Conservation (phyloP, 1,140 invertebrate species). For the Drosophila pseudoananassae region DNA sequence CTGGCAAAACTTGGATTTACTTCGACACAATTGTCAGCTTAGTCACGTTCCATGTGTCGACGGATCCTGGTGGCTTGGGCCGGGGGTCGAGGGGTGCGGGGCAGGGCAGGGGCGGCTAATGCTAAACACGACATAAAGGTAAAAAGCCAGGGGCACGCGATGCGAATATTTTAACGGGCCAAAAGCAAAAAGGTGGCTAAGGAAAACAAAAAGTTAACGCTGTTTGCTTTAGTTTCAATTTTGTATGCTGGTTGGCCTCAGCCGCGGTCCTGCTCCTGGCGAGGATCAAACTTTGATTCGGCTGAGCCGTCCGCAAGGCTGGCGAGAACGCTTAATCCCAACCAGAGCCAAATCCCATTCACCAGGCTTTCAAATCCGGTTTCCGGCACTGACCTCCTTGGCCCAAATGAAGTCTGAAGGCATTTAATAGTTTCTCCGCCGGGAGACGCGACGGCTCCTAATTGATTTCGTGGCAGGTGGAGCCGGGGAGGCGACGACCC, state of each 20-base stretch:
- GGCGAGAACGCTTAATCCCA: not conserved
- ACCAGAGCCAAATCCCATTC: constrained; percentile 1
- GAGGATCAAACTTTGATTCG: constrained; percentile 64
- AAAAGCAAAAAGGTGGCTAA: constrained; percentile 6
- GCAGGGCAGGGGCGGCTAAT: constrained; percentile 46
- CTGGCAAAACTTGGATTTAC: constrained; percentile 79
- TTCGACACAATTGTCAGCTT: constrained; percentile 82
- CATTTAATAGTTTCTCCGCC: constrained; percentile 22
- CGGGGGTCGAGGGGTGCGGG: not conserved
- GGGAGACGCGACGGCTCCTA: constrained; percentile 51
- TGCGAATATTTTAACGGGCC: constrained; percentile 73
- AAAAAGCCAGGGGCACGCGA: constrained; percentile 79
- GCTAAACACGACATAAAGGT: constrained; percentile 81
- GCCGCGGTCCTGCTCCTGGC: constrained; percentile 41
- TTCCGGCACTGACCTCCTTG: constrained; percentile 56
- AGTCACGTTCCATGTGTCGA: constrained; percentile 76
- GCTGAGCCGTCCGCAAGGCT: constrained; percentile 26
- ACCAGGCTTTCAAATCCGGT: constrained; percentile 40
- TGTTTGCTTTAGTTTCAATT: constrained; percentile 51
- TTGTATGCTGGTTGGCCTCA: constrained; percentile 27
- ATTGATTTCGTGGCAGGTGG: constrained; percentile 79
- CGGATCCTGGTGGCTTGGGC: constrained; percentile 12
- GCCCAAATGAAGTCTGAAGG: constrained; percentile 59
- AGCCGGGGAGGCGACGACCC: constrained; percentile 43
- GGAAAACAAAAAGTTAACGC: constrained; percentile 47